A percentile compares a stretch with the other conserved stretches of the same genome.
phyloP scores from a whole-genome alignment of 2,888 invertebrate species.

The Amphipoea lucens region DNA sequence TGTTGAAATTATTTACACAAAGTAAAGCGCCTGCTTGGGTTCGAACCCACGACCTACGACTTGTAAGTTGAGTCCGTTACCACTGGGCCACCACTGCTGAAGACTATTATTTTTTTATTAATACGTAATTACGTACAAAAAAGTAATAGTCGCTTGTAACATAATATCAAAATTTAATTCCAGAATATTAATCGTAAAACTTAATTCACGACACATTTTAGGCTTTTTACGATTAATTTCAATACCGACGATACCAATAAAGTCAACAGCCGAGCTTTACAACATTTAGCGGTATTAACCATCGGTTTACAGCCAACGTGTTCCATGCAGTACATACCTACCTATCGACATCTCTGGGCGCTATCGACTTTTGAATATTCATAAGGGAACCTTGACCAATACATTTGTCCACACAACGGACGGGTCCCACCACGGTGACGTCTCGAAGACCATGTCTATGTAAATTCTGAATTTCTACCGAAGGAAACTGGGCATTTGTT shows the following conservation, averaged over 20 bases:
- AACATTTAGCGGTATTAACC: constrained; percentile 59
- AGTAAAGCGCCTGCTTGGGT: too few species aligned
- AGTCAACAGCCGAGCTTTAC: constrained; percentile 47
- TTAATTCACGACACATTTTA: constrained; percentile 40
- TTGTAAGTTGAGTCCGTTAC: too few species aligned
- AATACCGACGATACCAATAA: constrained; percentile 38
- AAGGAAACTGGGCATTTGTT: constrained; percentile 67
- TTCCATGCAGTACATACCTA: constrained; percentile 60
- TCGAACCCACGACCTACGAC: too few species aligned
- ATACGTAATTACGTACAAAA: not conserved
- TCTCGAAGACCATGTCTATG: constrained; percentile 72
- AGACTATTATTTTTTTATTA: not conserved
- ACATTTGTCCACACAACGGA: constrained; percentile 71
- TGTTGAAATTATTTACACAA: too few species aligned
- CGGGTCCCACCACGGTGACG: constrained; percentile 66
- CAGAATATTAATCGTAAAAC: constrained; percentile 40
- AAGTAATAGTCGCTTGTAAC: constrained; percentile 3
- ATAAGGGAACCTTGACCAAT: constrained; percentile 81
- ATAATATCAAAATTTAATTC: constrained; percentile 23
- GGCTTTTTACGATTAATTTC: constrained; percentile 48
- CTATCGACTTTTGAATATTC: constrained; percentile 77
- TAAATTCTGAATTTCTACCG: constrained; percentile 77
- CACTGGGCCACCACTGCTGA: too few species aligned
- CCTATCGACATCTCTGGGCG: constrained; percentile 68
- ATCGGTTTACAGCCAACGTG: constrained; percentile 56